Conservation (phyloP, 2,113 vertebrate species). For the Grantiella picta region DNA sequence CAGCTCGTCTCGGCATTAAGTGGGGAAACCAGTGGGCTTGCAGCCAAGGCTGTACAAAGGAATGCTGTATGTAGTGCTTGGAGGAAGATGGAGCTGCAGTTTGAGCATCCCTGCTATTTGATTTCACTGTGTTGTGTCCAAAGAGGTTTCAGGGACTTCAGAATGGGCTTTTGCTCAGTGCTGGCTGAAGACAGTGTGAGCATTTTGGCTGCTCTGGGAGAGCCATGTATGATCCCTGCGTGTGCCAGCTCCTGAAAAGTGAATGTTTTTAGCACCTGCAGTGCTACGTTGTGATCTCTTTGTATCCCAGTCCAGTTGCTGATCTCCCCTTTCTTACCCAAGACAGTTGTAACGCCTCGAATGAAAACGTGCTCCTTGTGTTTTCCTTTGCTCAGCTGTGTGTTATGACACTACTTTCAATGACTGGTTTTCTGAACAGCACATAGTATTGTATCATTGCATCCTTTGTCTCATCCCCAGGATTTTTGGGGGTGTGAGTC, state of each 20-base stretch:
- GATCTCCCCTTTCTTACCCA: neutral
- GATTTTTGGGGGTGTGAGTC: neutral
- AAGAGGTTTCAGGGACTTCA: neutral
- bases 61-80: neutral
- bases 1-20: neutral
- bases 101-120: neutral
- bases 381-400: neutral
- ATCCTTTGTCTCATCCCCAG: neutral
- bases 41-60: neutral
- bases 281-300: neutral
- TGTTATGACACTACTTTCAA: neutral
- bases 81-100: neutral
- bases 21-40: slow-evolving; percentile 13
- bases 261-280: neutral
- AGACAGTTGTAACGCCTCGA: neutral
- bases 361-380: neutral
- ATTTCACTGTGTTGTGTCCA: neutral
- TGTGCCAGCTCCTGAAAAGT: neutral
- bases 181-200: neutral
- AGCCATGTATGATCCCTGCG: neutral
- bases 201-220: neutral
- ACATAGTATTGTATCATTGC: neutral
- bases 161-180: neutral
- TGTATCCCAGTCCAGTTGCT: neutral
- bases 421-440: neutral